Conservation (phyloP, 2,888 invertebrate species). For the Pharmacophagus antenor region DNA sequence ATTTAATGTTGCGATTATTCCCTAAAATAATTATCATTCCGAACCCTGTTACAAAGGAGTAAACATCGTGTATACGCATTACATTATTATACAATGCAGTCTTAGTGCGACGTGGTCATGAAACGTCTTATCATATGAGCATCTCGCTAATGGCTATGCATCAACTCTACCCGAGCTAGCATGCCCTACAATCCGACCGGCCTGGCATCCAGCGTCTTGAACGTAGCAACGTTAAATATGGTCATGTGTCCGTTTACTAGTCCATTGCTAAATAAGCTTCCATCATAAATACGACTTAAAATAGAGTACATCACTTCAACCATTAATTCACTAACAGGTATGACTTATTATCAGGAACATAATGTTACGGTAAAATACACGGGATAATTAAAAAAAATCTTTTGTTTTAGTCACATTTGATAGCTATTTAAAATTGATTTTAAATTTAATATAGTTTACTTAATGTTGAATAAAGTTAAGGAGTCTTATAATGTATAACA, state of each 20-base stretch:
- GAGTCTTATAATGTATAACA: background rate
- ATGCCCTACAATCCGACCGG: slow-evolving; percentile 55
- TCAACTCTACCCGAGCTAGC: slow-evolving; percentile 58
- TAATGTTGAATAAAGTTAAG: no score
- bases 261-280: background rate
- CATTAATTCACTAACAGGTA: background rate
- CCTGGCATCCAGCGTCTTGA: slow-evolving; percentile 45
- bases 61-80: slow-evolving; percentile 57
- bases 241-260: background rate
- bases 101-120: slow-evolving; percentile 65
- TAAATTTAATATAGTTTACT: no score
- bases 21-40: slow-evolving; percentile 15
- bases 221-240: slow-evolving; percentile 19
- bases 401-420: no score
- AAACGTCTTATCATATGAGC: slow-evolving; percentile 52
- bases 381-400: no score
- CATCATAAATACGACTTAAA: background rate
- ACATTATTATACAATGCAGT: slow-evolving; percentile 63
- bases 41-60: slow-evolving; percentile 44
- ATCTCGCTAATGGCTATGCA: slow-evolving; percentile 51
- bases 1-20: slow-evolving; percentile 9
- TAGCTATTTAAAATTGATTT: no score
- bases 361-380: no score
- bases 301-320: background rate
- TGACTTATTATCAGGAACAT: no score